Conservation (phyloP, 2,888 invertebrate species). For the Hydraecia micacea region DNA sequence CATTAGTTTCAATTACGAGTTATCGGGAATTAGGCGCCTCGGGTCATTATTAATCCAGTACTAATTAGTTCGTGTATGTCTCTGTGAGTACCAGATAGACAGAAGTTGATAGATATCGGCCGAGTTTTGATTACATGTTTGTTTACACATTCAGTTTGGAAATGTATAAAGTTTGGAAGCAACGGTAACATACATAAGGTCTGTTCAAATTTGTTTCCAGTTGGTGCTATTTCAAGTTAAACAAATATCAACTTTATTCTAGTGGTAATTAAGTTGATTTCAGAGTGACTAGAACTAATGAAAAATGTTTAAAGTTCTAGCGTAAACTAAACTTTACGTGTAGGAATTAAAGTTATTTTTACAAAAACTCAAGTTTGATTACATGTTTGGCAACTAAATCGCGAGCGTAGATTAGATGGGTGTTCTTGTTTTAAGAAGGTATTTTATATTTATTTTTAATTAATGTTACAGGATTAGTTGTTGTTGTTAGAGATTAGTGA, state of each 20-base stretch:
- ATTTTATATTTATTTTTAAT: neutral
- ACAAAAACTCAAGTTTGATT: no score
- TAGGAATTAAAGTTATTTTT: no score
- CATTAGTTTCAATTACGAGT: conserved; percentile 54
- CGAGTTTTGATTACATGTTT: conserved; percentile 1
- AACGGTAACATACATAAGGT: no score
- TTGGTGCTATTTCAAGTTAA: no score
- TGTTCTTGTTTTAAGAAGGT: neutral
- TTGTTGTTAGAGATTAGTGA: neutral
- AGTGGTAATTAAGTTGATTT: no score
- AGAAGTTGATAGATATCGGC: neutral
- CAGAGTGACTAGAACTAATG: no score
- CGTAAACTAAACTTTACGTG: no score
- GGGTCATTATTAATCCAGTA: conserved; percentile 33
- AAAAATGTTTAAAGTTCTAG: no score
- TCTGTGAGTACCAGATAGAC: neutral
- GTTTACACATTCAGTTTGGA: neutral
- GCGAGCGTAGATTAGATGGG: no score
- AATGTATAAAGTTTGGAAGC: neutral
- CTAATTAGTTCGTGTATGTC: conserved; percentile 32
- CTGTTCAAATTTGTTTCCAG: no score
- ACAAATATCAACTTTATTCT: no score
- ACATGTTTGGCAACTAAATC: no score
- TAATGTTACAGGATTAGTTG: neutral
- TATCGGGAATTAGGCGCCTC: conserved; percentile 28